Evolutionary conservation across 1,140 invertebrate species (phyloP), one percentile per base, ranked within the genome.

Genomic region (Brachionus sp.): DNA sequence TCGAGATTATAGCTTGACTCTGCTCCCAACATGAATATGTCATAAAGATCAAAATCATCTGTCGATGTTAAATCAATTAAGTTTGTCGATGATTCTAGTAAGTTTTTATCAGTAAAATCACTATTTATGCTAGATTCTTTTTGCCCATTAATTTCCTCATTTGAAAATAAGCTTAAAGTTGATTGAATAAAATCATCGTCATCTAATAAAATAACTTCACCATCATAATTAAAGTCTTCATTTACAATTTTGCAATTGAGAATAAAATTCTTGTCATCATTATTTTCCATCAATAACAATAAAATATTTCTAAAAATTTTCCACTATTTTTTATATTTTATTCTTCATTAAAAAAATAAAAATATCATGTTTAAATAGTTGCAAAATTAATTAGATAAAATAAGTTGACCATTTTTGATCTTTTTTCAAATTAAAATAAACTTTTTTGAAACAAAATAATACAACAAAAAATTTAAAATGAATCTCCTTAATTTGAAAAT

Each of bases 181-280:
- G 70, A 46, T 46, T 75, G 70, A 75, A 75, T 50, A 44, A 75
- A 75, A 75, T 75, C 70, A 25, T 75, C 70, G 46, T 75, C 70
- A n/a, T 75, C 70, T 25, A 75, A 46, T 12, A 75, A 13, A 9
- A 75, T 46, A 25, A 46, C 25, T 19, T 75, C 70, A 5, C 35
- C 33, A 2, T 66, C 62, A 12, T 42, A 0, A 19, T 23, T 10
- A 75, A 46, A 9, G 10, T 44, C 39, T 42, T 37, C 7, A 10
- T 73, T 73, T n/a, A 16, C 16, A 10, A 70, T 39, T 44, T 70
- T 70, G 10, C 5, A 70, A 16, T 37, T 12, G 5, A 29, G 13
- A 25, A 75, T 12, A 25, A 19, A 3, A 19, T 46, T 13, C 23
- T 75, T 75, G 13, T 35, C 13, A 25, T 75, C 70, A 35, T 9